These are phyloP conservation scores for Drosophila vallismaia DNA, from an alignment of 2,888 invertebrate genomes.

Conservation along the genomic window DNA sequence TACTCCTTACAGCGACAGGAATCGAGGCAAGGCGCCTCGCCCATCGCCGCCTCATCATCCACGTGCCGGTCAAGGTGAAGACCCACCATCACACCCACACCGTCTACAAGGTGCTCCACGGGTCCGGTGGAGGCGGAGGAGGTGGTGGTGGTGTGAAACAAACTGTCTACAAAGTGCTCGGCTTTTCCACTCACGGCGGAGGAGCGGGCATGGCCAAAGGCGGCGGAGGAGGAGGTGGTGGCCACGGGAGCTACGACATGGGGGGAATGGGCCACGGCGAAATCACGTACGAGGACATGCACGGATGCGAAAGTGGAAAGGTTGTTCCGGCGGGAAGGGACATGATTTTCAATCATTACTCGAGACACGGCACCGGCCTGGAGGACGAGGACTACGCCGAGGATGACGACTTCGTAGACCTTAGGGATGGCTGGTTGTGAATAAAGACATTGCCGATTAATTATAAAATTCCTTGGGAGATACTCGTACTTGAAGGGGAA, in stretches of 20 bases:
- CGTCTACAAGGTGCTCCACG: constrained; percentile 88
- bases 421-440: constrained; percentile 73
- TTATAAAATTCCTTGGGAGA: constrained; percentile 68
- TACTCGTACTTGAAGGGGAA: not conserved
- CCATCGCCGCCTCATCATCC: constrained; percentile 90
- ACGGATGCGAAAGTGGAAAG: constrained; percentile 68
- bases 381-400: constrained; percentile 59
- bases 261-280: constrained; percentile 66
- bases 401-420: constrained; percentile 74
- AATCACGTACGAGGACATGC: constrained; percentile 74
- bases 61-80: constrained; percentile 91
- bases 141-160: constrained; percentile 83
- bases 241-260: constrained; percentile 78
- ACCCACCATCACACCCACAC: constrained; percentile 90
- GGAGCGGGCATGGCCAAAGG: constrained; percentile 58
- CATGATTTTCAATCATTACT: constrained; percentile 82
- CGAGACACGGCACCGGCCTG: constrained; percentile 66
- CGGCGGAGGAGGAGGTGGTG: constrained; percentile 81
- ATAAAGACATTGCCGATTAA: constrained; percentile 70
- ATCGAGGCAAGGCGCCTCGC: constrained; percentile 78
- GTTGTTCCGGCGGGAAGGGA: constrained; percentile 70
- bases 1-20: constrained; percentile 51
- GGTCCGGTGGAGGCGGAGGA: constrained; percentile 84
- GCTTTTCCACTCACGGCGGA: constrained; percentile 53
- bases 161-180: constrained; percentile 77